Evolutionary conservation across 2,888 invertebrate species (phyloP), one percentile per base, ranked within the genome.

Genomic region (Eupsilia transversa): DNA sequence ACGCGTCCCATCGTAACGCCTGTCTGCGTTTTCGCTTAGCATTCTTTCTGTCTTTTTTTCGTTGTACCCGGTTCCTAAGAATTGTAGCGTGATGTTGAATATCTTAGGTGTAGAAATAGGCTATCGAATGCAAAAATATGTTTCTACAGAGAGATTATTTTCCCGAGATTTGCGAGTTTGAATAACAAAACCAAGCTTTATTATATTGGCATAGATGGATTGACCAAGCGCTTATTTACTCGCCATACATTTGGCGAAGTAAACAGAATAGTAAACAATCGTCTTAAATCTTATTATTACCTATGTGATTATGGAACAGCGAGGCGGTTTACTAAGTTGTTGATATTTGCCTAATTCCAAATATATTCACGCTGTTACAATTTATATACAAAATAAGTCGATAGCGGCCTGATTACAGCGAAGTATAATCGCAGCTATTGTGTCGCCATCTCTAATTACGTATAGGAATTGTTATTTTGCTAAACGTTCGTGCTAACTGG

Each of bases 401-500:
- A 78, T 17, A 33, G 59, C 43, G 23, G 20, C 27, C 2, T 41
- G 61, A 78, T 70, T 49, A 27, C n/a, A n/a, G 5, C 27, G 17
- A 0, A 38, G 35, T 56, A 49, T 52, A 78, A 76, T 70, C 61
- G 27, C 14, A 20, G 46, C n/a, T 56, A 69, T 71, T 59, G 63
- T 59, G 52, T 52, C 59, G 60, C 43, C 35, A 64, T 77, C 35
- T 63, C 0, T 77, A 77, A 64, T 72, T 59, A 64, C 46, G 57
- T 64, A 30, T 43, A 17, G 23, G 35, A 71, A 38, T 70, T 71
- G 71, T 64, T 64, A 79, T 64, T 64, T 60, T 17, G 23, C 64
- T 59, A 33, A 63, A 27, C 54, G 72, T 72, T 72, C 77, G 77
- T 77, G 77, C 33, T 38, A 14, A 52, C 30, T 38, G 1, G 27